Percentiles rank a stretch among this genome's conserved stretches.
Conservation (phyloP, 2,113 vertebrate species). For the Atlantisia rogersi region DNA sequence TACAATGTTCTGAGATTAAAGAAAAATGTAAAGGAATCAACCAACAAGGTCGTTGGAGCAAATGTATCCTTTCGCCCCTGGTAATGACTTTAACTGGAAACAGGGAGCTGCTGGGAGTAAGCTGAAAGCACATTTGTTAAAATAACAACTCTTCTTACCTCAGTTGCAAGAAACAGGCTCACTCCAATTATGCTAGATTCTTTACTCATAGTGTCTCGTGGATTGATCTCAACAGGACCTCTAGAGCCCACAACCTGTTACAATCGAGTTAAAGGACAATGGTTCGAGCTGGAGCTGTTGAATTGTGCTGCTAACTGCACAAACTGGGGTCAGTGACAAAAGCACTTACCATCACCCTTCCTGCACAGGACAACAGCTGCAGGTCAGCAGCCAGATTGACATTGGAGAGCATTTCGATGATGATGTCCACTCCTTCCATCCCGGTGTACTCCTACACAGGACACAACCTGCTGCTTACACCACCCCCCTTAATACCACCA, state of each 20-base stretch:
- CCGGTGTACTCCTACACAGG: conserved; percentile 76
- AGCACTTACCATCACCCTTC: conserved; percentile 85
- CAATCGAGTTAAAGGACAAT: neutral
- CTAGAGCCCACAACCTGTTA: conserved; percentile 86
- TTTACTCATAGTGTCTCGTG: conserved; percentile 87
- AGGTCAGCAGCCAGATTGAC: conserved; percentile 89
- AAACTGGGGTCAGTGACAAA: neutral
- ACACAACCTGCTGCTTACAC: neutral
- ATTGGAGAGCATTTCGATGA: conserved; percentile 95
- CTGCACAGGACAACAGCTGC: conserved; percentile 79
- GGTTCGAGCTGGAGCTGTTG: neutral
- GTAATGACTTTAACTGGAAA: neutral
- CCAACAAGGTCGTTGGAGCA: neutral
- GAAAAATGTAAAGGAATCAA: neutral
- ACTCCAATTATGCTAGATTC: conserved; percentile 88
- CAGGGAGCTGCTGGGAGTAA: neutral
- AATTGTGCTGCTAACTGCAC: rapidly evolving
- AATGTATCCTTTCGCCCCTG: neutral
- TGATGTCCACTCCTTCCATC: conserved; percentile 81
- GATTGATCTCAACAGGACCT: conserved; percentile 88
- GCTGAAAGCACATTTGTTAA: neutral
- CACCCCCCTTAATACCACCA: neutral
- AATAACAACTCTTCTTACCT: conserved; percentile 72
- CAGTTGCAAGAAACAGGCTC: conserved; percentile 71
- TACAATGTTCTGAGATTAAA: neutral